Conservation (phyloP, 2,797 vertebrate genomes). For the Clarias fuscus region DNA sequence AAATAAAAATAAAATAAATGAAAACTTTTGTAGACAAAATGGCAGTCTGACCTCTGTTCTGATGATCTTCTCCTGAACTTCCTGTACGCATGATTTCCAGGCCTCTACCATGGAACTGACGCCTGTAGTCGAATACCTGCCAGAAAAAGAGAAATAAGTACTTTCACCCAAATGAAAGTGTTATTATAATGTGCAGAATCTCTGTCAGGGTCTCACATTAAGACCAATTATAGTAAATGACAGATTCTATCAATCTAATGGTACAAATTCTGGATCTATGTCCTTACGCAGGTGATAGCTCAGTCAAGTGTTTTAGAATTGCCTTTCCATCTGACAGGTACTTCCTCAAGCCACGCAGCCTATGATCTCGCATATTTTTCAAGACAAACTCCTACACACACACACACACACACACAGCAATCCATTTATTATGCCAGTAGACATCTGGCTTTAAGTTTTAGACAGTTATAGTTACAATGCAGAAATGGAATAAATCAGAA, state of each 20-base stretch:
- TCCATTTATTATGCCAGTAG: neutral
- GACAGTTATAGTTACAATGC: neutral
- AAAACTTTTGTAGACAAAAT: neutral
- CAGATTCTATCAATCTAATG: too few relatives aligned
- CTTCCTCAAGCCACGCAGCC: slow-evolving; percentile 64
- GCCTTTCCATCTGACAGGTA: slow-evolving; percentile 64
- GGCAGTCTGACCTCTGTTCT: slow-evolving; percentile 60
- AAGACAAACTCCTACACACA: slow-evolving; percentile 74
- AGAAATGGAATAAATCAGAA: neutral
- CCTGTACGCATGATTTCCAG: slow-evolving; percentile 60
- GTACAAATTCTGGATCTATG: neutral
- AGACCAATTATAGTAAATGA: neutral
- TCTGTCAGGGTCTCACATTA: neutral
- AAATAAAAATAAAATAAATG: too few relatives aligned
- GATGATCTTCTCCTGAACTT: slow-evolving; percentile 65
- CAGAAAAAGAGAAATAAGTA: neutral
- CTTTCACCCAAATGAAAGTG: neutral
- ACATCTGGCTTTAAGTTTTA: neutral
- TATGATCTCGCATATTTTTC: slow-evolving; percentile 70
- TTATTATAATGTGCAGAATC: neutral
- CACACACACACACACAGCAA: neutral
- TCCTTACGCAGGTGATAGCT: slow-evolving; percentile 69
- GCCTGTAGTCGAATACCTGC: slow-evolving; percentile 58
- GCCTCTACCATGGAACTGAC: slow-evolving; percentile 42
- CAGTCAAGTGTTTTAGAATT: slow-evolving; percentile 70